These are phyloP conservation scores for Drosophila serrata DNA, from an alignment of 1,140 invertebrate genomes.

Conservation along the genomic window DNA sequence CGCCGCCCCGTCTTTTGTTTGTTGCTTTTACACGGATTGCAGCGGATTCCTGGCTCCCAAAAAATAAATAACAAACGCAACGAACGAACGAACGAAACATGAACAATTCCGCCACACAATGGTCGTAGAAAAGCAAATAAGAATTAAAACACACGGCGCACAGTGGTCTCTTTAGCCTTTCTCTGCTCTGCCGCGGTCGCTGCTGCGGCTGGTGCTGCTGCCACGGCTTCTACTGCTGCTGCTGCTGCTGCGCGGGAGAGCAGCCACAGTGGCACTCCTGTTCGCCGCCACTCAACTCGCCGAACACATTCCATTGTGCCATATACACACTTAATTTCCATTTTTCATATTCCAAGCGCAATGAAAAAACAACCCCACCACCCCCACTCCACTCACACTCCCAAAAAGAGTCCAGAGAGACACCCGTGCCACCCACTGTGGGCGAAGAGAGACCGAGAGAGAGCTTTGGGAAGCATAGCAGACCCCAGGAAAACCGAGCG, in stretches of 20 bases:
- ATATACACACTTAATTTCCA: conserved; percentile 84
- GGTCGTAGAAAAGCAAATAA: conserved; percentile 83
- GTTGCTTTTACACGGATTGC: conserved; percentile 46
- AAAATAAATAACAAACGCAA: conserved; percentile 71
- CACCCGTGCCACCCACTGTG: conserved; percentile 37
- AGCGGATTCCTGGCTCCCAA: conserved; percentile 59
- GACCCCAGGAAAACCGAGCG: not conserved
- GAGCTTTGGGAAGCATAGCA: not conserved
- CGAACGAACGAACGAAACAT: conserved; percentile 77
- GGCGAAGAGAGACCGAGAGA: not conserved
- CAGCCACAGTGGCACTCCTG: conserved; percentile 62
- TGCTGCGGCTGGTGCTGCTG: conserved; percentile 31
- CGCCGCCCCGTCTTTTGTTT: conserved; percentile 19
- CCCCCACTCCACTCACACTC: conserved; percentile 33
- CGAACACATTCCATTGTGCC: conserved; percentile 81
- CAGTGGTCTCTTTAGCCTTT: conserved; percentile 62
- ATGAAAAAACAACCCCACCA: conserved; percentile 37
- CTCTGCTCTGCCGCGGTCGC: conserved; percentile 36
- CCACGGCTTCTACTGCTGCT: conserved; percentile 6
- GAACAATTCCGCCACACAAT: conserved; percentile 83
- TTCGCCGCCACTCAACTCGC: conserved; percentile 65
- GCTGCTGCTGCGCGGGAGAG: conserved; percentile 71
- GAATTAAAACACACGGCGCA: conserved; percentile 74
- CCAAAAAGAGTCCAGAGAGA: conserved; percentile 21
- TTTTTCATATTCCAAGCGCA: conserved; percentile 81